Evolutionary conservation across 2,113 vertebrate species (phyloP), one percentile per base, ranked within the genome.

Genomic region (Lagopus leucura): DNA sequence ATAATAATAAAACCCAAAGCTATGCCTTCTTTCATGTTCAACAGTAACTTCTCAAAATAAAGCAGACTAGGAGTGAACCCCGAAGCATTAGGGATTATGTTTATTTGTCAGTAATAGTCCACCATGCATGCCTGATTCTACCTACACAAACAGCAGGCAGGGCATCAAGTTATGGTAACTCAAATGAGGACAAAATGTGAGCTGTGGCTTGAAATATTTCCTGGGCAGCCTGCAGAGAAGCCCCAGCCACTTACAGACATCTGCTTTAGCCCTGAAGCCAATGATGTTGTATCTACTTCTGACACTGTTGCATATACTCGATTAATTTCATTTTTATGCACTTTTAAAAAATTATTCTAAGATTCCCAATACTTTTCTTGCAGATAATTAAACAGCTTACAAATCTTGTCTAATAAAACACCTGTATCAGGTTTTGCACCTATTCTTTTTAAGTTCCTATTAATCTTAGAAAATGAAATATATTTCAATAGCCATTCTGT

Each of bases 381-480:
- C 13, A 77, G 47, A 82, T 67, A 85, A 88, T 67, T 74, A 58
- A 77, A 40, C 7, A 36, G 4, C 5, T 82, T 81, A 66, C 7
- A 69, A 70, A 83, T 47, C 73, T 17, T 67, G 32, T 74, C 32
- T 89, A 45, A 65, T 94, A 89, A 61, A 89, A 70, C 45, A 38
- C 54, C 25, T 87, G 13, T 86, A 38, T 81, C 0, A 0, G 21
- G 20, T 34, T 95, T 94, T 93, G 15, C 50, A 58, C 48, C 50
- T 66, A 36, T 24, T 54, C 47, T 76, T 55, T 55, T 63, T 50
- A 14, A 55, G 27, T 71, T 34, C 34, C 55, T 83, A 87, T 90
- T 91, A 71, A 63, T 80, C 82, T 58, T 63, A 78, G 82, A 86
- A 89, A 95, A 84, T 82, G 25, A 50, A 75, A 73, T 66, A 19